Evolutionary conservation across 2,888 invertebrate genomes (phyloP), one percentile per base, ranked within the genome.

Genomic region (Conchocele bisecta): DNA sequence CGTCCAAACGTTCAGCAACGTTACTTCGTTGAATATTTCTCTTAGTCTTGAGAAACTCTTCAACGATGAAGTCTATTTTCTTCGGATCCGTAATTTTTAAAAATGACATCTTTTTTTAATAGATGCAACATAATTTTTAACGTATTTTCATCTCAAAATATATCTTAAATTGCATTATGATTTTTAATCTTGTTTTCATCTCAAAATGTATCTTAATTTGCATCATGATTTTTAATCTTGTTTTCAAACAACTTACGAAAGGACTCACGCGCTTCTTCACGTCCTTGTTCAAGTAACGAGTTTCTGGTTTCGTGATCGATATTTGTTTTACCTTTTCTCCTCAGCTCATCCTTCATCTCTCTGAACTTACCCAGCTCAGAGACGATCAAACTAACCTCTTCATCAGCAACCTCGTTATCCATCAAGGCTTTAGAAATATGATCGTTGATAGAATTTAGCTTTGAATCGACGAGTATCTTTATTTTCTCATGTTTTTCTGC

Each of bases 71-170:
- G 24, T 63, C 63, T 24, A 53, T 54, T 54, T 63, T 63, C 39
- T 31, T 54, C 6, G 63, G 63, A 28, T 63, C n/a, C n/a, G n/a
- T n/a, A n/a, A n/a, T n/a, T n/a, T n/a, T n/a, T n/a, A n/a, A n/a
- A n/a, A n/a, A n/a, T 54, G 5, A 41, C 28, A 28, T 54, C 56
- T 54, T 63, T 63, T 63, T 54, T 28, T 54, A 63, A 63, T 37
- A 46, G 33, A 26, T 48, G 53, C 41, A 1, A 20, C 41, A 5
- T 26, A 9, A 48, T 63, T 37, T 26, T 63, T 39, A 37, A 22
- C 17, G n/a, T 29, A 24, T n/a, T 11, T 22, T 50, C 28, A 26
- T 11, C n/a, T n/a, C n/a, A n/a, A n/a, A n/a, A n/a, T n/a, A n/a
- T n/a, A n/a, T n/a, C n/a, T n/a, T n/a, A n/a, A n/a, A n/a, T n/a